These are phyloP conservation scores for Mimas tiliae DNA, from an alignment of 2,888 invertebrate species.

Conservation along the genomic window DNA sequence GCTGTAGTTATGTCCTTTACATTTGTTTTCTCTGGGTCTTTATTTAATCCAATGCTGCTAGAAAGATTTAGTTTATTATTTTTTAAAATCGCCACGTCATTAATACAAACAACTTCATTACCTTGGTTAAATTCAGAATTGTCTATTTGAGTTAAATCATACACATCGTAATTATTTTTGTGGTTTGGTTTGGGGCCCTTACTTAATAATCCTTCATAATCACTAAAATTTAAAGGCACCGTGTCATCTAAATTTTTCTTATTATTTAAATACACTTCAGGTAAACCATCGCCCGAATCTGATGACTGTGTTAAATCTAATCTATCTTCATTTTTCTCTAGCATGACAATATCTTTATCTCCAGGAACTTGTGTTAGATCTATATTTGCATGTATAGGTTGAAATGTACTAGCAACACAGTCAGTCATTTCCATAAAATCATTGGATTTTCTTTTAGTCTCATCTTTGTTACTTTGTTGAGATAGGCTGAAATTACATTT, in stretches of 20 bases:
- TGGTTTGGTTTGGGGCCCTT: slow-evolving; percentile 29
- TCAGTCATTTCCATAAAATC: slow-evolving; percentile 73
- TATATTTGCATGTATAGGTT: slow-evolving; percentile 44
- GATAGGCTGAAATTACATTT: neutral
- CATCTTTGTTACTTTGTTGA: slow-evolving; percentile 42
- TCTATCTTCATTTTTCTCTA: slow-evolving; percentile 33
- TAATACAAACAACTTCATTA: neutral
- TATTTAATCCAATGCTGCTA: neutral
- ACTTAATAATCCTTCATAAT: slow-evolving; percentile 36
- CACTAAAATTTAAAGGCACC: slow-evolving; percentile 46
- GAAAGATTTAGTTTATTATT: neutral
- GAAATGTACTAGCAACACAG: slow-evolving; percentile 52
- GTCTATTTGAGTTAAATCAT: slow-evolving; percentile 45
- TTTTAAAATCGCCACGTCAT: neutral
- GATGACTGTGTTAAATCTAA: slow-evolving; percentile 65
- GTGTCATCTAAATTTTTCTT: slow-evolving; percentile 54
- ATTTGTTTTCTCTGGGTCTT: neutral
- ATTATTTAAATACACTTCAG: slow-evolving; percentile 51
- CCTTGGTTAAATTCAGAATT: neutral
- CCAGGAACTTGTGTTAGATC: slow-evolving; percentile 51
- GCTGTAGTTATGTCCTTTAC: slow-evolving; percentile 60
- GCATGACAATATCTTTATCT: slow-evolving; percentile 25
- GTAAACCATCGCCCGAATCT: slow-evolving; percentile 58
- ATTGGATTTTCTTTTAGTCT: slow-evolving; percentile 56
- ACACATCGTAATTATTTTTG: slow-evolving; percentile 28